Evolutionary conservation across 2,113 vertebrate genomes (phyloP).

Genomic region (Psilopogon haemacephalus): DNA sequence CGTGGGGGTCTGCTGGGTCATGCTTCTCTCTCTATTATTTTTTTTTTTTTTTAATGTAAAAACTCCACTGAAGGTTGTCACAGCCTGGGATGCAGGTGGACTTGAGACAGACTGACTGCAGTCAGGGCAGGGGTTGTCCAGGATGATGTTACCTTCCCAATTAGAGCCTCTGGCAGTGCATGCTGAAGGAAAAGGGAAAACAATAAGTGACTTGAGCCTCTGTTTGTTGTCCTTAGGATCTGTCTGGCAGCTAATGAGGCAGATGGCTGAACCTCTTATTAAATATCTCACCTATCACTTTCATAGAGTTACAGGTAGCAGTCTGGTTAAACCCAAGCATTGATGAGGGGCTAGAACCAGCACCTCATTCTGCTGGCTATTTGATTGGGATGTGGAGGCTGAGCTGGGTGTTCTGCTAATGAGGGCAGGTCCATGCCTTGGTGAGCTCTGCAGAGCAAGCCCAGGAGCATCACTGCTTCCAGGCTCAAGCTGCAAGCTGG

Average conservation of each 20-base stretch:
- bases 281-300: background rate
- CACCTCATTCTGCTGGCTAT: background rate
- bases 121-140: rapidly evolving
- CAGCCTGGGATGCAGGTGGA: rapidly evolving
- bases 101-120: background rate
- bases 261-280: background rate
- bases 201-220: background rate
- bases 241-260: background rate
- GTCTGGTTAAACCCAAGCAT: background rate
- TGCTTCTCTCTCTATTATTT: background rate
- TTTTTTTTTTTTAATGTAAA: background rate
- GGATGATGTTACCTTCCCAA: background rate
- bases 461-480: background rate
- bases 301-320: background rate
- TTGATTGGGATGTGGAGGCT: background rate
- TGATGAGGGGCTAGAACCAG: background rate
- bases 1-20: rapidly evolving
- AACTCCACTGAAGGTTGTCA: background rate
- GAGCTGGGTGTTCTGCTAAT: background rate
- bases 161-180: background rate
- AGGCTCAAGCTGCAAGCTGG: background rate
- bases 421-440: rapidly evolving
- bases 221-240: background rate
- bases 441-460: background rate
- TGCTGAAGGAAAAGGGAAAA: background rate